Conservation (phyloP, 2,113 vertebrate genomes). For the Mobula birostris region DNA sequence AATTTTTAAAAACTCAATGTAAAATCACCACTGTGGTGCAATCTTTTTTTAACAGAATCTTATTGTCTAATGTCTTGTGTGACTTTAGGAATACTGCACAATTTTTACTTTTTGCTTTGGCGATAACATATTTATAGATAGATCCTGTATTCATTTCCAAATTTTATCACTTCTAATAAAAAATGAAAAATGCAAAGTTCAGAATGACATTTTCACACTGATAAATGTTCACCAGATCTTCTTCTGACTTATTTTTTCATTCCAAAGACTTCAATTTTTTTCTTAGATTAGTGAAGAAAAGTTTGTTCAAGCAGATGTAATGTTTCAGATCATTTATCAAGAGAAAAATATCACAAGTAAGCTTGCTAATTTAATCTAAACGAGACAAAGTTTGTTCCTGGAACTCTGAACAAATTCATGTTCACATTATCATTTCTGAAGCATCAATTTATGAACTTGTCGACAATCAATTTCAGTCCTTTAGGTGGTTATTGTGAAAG, state of each 20-base stretch:
- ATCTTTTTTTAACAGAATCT: neutral
- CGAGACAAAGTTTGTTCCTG: neutral
- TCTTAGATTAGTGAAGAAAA: neutral
- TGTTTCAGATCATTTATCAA: conserved; percentile 23
- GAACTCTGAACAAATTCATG: neutral
- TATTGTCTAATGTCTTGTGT: neutral
- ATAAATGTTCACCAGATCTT: neutral
- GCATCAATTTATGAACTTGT: neutral
- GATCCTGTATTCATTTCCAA: neutral
- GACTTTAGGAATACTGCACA: neutral
- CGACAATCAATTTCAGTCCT: neutral
- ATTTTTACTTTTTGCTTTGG: neutral
- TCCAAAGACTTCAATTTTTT: neutral
- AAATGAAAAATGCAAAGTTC: no score
- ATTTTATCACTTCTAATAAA: neutral
- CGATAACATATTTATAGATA: neutral
- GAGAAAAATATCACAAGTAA: neutral
- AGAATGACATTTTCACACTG: no score
- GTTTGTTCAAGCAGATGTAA: neutral
- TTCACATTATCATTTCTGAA: conserved; percentile 7
- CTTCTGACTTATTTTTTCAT: neutral
- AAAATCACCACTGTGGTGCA: no score
- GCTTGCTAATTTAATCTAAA: neutral
- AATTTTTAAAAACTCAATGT: no score
- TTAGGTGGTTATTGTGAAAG: neutral